These are phyloP conservation scores for Lacanobia oleracea DNA, from an alignment of 2,888 invertebrate species.

Conservation along the genomic window DNA sequence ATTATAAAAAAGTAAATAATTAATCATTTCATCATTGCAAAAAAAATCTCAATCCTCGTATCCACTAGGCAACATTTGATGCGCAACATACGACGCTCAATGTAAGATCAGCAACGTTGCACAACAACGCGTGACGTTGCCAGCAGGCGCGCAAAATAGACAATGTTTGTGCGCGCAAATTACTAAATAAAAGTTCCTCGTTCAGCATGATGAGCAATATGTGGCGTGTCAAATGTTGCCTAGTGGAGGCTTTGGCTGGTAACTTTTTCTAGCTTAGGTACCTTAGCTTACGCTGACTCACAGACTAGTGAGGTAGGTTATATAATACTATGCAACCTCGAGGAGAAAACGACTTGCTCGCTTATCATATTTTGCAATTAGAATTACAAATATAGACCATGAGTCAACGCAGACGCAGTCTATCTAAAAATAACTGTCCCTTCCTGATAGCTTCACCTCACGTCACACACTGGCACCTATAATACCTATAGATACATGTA, in stretches of 20 bases:
- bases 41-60: no score
- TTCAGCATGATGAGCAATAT: no score
- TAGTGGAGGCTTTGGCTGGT: background rate
- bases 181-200: no score
- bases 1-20: no score
- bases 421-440: slow-evolving; percentile 38
- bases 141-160: no score
- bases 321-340: slow-evolving; percentile 7
- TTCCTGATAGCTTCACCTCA: slow-evolving; percentile 42
- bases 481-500: background rate
- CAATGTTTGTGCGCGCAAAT: no score
- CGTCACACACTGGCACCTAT: background rate
- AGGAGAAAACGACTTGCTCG: slow-evolving; percentile 2
- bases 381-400: slow-evolving; percentile 35
- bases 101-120: no score
- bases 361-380: slow-evolving; percentile 34
- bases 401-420: slow-evolving; percentile 33
- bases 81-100: no score
- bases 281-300: background rate
- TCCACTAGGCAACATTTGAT: no score
- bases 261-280: background rate
- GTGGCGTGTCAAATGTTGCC: no score
- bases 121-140: no score
- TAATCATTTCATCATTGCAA: no score
- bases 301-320: background rate